A percentile compares a stretch with the other conserved stretches of the same genome.
Evolutionary conservation across 53 echinoderm and acorn worm genomes (phyloP).

Genomic region (Temnopleurus reevesii): DNA sequence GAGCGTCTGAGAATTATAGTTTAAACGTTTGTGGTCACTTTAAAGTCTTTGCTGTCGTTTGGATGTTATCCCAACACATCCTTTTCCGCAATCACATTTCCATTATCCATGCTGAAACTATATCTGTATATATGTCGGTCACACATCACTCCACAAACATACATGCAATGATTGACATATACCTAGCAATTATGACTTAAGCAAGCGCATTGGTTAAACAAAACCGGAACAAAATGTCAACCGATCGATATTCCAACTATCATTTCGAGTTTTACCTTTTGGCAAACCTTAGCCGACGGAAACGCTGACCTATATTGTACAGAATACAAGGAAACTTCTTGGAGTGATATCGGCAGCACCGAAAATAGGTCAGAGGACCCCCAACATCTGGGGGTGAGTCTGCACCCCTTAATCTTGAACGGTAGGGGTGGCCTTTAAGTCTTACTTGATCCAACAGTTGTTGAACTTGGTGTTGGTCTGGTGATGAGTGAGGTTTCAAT

Average conservation of each 20-base stretch:
- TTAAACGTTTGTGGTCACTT: too few relatives aligned
- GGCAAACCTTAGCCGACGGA: neutral
- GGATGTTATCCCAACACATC: too few relatives aligned
- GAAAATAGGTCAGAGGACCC: neutral
- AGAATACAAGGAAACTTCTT: neutral
- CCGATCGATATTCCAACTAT: neutral
- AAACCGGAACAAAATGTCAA: neutral
- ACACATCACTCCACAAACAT: too few relatives aligned
- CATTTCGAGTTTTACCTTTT: neutral
- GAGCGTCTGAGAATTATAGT: too few relatives aligned
- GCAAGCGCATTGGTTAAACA: too few relatives aligned
- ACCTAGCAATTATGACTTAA: too few relatives aligned
- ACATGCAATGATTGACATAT: too few relatives aligned
- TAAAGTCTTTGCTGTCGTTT: too few relatives aligned
- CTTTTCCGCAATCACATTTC: too few relatives aligned
- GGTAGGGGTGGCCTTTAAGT: conserved; percentile 19
- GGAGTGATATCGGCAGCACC: neutral
- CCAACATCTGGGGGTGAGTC: neutral
- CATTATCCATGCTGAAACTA: too few relatives aligned
- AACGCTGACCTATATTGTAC: neutral
- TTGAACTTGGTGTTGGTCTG: neutral
- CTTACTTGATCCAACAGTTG: neutral
- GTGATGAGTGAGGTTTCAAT: conserved; percentile 46
- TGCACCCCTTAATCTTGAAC: neutral
- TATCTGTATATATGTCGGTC: too few relatives aligned